Base-by-base conservation (phyloP, 2,888 invertebrate genomes). In the Hetaerina titia region DNA sequence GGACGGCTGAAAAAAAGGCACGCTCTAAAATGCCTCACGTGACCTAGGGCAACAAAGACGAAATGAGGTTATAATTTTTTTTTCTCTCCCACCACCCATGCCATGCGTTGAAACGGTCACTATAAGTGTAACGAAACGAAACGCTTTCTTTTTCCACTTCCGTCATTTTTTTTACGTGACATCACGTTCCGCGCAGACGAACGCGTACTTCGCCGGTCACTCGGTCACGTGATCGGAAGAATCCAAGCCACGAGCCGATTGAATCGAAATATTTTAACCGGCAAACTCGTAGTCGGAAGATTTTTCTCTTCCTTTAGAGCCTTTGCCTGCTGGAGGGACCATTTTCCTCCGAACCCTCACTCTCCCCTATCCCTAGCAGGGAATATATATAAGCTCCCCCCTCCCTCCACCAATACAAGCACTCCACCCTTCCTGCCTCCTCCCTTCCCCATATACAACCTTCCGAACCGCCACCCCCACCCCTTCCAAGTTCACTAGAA, bases 51-150 rank as follows among this genome's bases (percentile, higher is more conserved):
- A 81, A 31, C 25, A 31, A 15, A 81, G 81, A 0, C 25, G 31
- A 81, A 81, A 81, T 81, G 81, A 31, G 81, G 81, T 81, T 31
- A 31, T 81, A 81, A 81, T 31, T 81, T 81, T 31, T 31, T 45
- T 15, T 15, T 31, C 81, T 8, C 31, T 25, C 81, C 25, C 31
- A n/a, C 22, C 81, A 25, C 9, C 15, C 81, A 11, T 15, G 81
- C 25, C 81, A 31, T 31, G 31, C 25, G 11, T 81, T 81, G 81
- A 81, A 69, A 69, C 69, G 69, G 69, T n/a, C 81, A 25, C 81
- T 13, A 81, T 31, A 15, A 31, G 6, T 81, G 22, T 81, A 69
- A 69, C n/a, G 69, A 69, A 69, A 69, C n/a, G 69, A n/a, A 69
- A 69, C n/a, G 19, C 69, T 22, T 45, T 69, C 69, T 69, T 22